Evolutionary conservation across 2,888 invertebrate species (phyloP).

Genomic region (Panopea generosa): DNA sequence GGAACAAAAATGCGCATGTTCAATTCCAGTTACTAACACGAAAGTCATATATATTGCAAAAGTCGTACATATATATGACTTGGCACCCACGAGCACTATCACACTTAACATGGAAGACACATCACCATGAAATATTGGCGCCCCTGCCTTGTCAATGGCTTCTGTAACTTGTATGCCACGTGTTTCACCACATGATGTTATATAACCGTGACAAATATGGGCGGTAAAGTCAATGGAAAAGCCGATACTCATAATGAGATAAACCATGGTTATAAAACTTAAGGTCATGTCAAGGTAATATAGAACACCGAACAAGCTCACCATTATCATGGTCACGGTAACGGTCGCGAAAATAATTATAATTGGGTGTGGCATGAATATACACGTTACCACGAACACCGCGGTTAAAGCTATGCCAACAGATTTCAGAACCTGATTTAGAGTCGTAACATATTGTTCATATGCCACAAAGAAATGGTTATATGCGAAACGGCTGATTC

Average conservation of each 20-base stretch:
- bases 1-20: constrained; percentile 30
- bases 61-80: constrained; percentile 34
- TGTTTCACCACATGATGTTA: constrained; percentile 49
- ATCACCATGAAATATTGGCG: constrained; percentile 69
- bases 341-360: constrained; percentile 70
- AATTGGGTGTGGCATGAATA: constrained; percentile 78
- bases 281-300: constrained; percentile 68
- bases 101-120: constrained; percentile 71
- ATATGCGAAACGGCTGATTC: constrained; percentile 69
- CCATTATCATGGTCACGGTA: constrained; percentile 74
- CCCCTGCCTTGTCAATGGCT: constrained; percentile 62
- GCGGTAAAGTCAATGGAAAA: constrained; percentile 80
- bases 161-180: constrained; percentile 45
- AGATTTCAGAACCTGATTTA: constrained; percentile 74
- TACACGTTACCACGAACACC: constrained; percentile 74
- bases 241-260: constrained; percentile 79
- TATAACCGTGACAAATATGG: constrained; percentile 74
- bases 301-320: constrained; percentile 76
- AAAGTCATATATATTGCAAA: constrained; percentile 23
- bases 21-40: constrained; percentile 26
- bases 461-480: constrained; percentile 71
- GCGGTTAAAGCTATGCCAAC: constrained; percentile 76
- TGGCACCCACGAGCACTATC: constrained; percentile 57
- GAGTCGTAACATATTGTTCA: constrained; percentile 77
- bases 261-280: constrained; percentile 78